Evolutionary conservation across 2,113 vertebrate genomes (phyloP).

Genomic region (Menura novaehollandiae): DNA sequence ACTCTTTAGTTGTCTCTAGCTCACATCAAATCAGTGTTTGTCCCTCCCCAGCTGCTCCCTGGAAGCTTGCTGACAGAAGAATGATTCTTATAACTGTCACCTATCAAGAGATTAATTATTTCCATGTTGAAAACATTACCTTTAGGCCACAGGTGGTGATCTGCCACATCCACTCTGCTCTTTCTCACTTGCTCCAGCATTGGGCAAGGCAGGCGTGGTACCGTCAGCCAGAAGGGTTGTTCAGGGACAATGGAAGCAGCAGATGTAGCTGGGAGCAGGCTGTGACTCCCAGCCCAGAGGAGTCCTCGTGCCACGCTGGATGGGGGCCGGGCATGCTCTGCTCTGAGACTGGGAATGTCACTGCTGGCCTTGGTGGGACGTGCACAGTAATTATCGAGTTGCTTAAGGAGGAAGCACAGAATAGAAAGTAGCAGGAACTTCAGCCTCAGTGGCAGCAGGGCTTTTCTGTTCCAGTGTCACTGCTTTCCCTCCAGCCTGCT

Average conservation of each 20-base stretch:
- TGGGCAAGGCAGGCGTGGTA: not conserved
- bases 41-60: not conserved
- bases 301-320: not conserved
- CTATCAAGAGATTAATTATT: not conserved
- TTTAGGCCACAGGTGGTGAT: not conserved
- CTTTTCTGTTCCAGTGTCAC: not conserved
- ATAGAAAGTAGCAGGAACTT: not conserved
- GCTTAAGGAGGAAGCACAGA: not conserved
- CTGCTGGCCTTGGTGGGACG: not conserved
- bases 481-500: not conserved
- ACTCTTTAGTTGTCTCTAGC: not conserved
- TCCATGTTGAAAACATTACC: not conserved
- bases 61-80: not conserved
- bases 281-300: not conserved
- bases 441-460: not conserved
- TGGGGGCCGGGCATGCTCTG: not conserved
- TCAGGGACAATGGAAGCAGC: not conserved
- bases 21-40: not conserved
- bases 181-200: fast-evolving
- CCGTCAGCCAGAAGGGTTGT: not conserved
- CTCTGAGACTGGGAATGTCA: not conserved
- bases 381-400: not conserved
- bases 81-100: fast-evolving
- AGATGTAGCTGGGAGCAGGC: not conserved
- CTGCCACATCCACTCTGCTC: not conserved